phyloP scores from a whole-genome alignment of 2,113 vertebrate genomes.

The Psophia crepitans region DNA sequence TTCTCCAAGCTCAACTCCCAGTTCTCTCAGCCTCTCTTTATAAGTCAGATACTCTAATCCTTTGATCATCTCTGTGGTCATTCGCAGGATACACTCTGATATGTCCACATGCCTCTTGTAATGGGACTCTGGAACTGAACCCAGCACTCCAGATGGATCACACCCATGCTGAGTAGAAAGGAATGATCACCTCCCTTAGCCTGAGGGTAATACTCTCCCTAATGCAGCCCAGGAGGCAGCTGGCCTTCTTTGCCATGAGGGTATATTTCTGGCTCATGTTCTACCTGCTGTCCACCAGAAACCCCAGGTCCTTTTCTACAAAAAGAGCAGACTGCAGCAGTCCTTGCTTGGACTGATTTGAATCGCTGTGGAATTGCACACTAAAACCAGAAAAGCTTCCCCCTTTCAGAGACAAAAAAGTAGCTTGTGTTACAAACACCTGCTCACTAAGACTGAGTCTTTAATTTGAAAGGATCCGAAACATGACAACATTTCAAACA shows the following conservation, averaged over 20 bases:
- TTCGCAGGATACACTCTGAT: not conserved
- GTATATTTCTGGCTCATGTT: not conserved
- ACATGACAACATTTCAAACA: conserved; percentile 4
- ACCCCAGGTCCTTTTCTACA: not conserved
- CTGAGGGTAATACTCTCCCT: not conserved
- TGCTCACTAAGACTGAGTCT: not conserved
- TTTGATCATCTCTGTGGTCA: not conserved
- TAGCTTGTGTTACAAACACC: not conserved
- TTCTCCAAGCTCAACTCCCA: not conserved
- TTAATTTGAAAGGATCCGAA: conserved; percentile 21
- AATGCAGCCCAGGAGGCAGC: not conserved
- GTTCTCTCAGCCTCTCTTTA: not conserved
- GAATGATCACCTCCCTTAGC: not conserved
- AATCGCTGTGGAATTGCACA: not conserved
- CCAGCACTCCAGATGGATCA: not conserved
- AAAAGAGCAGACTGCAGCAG: not conserved
- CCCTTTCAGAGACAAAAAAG: not conserved
- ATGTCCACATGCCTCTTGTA: not conserved
- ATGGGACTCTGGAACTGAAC: not conserved
- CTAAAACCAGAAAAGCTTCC: not conserved
- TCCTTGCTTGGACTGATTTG: not conserved
- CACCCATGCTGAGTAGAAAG: not conserved
- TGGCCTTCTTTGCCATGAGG: not conserved
- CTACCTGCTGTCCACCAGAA: not conserved
- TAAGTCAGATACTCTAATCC: not conserved